A percentile compares a stretch with the other conserved stretches of the same genome.
These are phyloP conservation scores for Zhuqinia jingwanae DNA, from an alignment of 2,888 invertebrate genomes.

Conservation along the genomic window DNA sequence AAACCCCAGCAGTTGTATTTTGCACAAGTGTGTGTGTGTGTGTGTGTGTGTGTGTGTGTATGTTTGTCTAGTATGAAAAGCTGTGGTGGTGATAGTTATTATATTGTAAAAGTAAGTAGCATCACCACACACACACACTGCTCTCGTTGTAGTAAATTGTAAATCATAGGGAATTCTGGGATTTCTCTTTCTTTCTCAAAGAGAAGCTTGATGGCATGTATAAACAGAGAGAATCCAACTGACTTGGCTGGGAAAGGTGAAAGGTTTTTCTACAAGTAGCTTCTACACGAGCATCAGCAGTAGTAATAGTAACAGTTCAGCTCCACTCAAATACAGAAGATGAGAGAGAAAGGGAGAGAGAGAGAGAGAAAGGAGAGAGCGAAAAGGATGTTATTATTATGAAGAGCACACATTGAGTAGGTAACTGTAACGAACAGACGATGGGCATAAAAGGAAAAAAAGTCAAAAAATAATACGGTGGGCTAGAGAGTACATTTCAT, in stretches of 20 bases:
- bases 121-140: background rate
- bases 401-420: background rate
- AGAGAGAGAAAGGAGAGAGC: background rate
- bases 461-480: slow-evolving; percentile 45
- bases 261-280: slow-evolving; percentile 53
- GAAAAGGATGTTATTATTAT: slow-evolving; percentile 1
- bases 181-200: background rate
- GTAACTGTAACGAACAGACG: slow-evolving; percentile 26
- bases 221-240: background rate
- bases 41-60: too few species aligned
- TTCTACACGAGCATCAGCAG: background rate
- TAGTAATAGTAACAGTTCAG: too few species aligned
- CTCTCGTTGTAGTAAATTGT: background rate
- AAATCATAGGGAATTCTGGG: slow-evolving; percentile 33
- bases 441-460: slow-evolving; percentile 20
- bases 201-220: background rate
- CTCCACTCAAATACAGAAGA: background rate
- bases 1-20: background rate
- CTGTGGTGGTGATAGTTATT: background rate
- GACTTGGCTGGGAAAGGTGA: slow-evolving; percentile 42
- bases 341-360: background rate
- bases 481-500: slow-evolving; percentile 41
- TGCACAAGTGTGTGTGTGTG: too few species aligned
- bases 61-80: background rate
- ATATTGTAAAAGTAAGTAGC: background rate